These are phyloP conservation scores for Troides oblongomaculatus DNA, from an alignment of 2,888 invertebrate species.

Conservation along the genomic window DNA sequence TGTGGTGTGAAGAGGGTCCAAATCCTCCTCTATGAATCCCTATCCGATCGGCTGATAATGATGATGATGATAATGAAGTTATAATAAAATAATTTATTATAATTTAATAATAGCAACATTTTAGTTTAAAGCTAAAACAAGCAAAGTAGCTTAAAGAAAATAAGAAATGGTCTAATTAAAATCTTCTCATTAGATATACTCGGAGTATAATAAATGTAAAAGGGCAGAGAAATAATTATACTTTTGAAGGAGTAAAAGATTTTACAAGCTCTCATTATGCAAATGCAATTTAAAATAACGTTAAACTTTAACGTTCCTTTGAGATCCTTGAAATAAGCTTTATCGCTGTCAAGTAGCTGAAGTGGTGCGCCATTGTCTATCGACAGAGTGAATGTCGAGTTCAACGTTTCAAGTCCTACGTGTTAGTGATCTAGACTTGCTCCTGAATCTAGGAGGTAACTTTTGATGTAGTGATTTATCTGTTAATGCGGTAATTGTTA, in stretches of 20 bases:
- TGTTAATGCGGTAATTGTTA: no score
- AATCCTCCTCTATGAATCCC: no score
- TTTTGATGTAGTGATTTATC: not conserved
- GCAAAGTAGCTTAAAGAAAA: not conserved
- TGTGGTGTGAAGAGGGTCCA: no score
- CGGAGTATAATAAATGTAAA: slow-evolving; percentile 15
- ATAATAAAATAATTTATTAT: no score
- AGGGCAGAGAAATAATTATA: slow-evolving; percentile 11
- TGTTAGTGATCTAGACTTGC: slow-evolving; percentile 8
- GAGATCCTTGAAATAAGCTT: slow-evolving; percentile 22
- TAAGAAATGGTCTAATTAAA: slow-evolving; percentile 7
- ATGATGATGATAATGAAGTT: no score
- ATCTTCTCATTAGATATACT: not conserved
- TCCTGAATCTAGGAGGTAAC: not conserved
- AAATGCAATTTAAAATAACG: slow-evolving; percentile 23
- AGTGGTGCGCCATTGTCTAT: slow-evolving; percentile 11
- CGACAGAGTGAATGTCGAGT: not conserved
- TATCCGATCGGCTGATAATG: no score
- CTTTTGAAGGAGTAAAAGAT: slow-evolving; percentile 17
- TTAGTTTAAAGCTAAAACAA: no score
- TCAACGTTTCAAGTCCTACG: not conserved
- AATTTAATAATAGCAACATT: no score
- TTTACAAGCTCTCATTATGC: slow-evolving; percentile 25
- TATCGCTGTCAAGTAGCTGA: slow-evolving; percentile 15
- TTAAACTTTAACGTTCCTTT: slow-evolving; percentile 14